Conservation (phyloP, 1,140 invertebrate genomes). For the Drosophila sulfurigaster region DNA sequence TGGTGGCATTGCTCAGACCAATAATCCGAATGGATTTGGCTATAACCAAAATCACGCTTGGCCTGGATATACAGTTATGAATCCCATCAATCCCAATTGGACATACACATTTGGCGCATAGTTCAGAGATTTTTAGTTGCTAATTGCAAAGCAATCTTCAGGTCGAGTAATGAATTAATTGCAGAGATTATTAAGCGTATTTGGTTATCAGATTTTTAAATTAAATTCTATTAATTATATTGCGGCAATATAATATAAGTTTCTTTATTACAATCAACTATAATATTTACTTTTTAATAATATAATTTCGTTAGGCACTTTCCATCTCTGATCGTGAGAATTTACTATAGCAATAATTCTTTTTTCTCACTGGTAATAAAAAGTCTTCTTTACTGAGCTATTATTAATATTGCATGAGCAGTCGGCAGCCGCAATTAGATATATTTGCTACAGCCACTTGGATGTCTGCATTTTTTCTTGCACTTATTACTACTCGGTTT, state of each 20-base stretch:
- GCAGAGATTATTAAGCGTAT: too few species aligned
- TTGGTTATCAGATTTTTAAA: too few species aligned
- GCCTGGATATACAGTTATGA: not conserved
- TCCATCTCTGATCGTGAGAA: too few species aligned
- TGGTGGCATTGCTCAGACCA: conserved; percentile 5
- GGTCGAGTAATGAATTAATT: conserved; percentile 4
- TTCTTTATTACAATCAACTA: too few species aligned
- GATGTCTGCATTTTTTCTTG: conserved; percentile 3
- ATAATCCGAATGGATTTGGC: not conserved
- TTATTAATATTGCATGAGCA: conserved; percentile 13
- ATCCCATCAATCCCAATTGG: not conserved
- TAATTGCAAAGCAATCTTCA: not conserved
- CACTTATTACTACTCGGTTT: not conserved
- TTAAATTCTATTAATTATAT: too few species aligned
- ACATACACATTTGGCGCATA: conserved; percentile 1
- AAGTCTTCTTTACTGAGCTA: conserved; percentile 1
- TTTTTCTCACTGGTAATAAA: not conserved
- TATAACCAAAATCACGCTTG: not conserved
- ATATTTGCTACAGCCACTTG: not conserved
- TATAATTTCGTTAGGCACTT: too few species aligned
- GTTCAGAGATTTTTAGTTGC: not conserved
- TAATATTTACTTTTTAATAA: too few species aligned
- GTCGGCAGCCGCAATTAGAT: not conserved
- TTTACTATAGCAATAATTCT: too few species aligned
- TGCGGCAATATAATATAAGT: too few species aligned